A percentile compares a stretch with the other conserved stretches of the same genome.
These are phyloP conservation scores for Drosophila lacteicornis DNA, from an alignment of 1,140 invertebrate species.

Conservation along the genomic window DNA sequence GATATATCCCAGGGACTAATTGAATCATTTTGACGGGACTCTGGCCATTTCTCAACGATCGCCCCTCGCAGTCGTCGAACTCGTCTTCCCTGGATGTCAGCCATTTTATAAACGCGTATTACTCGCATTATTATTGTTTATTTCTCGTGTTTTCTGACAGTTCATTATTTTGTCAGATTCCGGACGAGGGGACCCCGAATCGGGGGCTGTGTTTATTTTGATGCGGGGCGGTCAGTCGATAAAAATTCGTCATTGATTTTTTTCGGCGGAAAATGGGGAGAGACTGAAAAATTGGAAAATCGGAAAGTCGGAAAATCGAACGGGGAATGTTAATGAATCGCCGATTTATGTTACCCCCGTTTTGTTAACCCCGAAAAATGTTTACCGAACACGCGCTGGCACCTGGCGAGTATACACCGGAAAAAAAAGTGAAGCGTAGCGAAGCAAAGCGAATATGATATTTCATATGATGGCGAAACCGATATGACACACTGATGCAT, in stretches of 20 bases:
- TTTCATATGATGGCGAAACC: slow-evolving; percentile 10
- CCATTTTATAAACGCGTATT: slow-evolving; percentile 49
- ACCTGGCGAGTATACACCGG: slow-evolving; percentile 19
- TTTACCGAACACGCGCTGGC: slow-evolving; percentile 46
- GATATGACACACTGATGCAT: background rate
- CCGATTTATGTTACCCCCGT: slow-evolving; percentile 37
- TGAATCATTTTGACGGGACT: slow-evolving; percentile 36
- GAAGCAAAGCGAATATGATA: slow-evolving; percentile 5
- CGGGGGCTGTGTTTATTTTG: slow-evolving; percentile 65
- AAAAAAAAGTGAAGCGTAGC: background rate
- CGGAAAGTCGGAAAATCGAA: slow-evolving; percentile 5
- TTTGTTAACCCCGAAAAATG: slow-evolving; percentile 64
- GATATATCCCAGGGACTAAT: slow-evolving; percentile 14
- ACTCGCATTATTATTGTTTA: slow-evolving; percentile 69
- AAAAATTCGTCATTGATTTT: slow-evolving; percentile 79
- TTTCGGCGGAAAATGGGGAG: slow-evolving; percentile 44
- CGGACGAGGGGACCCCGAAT: slow-evolving; percentile 25
- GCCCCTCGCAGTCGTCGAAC: slow-evolving; percentile 7
- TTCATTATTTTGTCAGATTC: slow-evolving; percentile 82
- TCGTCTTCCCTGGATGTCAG: slow-evolving; percentile 28
- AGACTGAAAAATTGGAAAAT: slow-evolving; percentile 3
- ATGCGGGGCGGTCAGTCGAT: slow-evolving; percentile 71
- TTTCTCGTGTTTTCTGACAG: slow-evolving; percentile 76
- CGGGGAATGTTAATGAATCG: slow-evolving; percentile 48
- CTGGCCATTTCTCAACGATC: slow-evolving; percentile 18